Evolutionary conservation across 2,888 invertebrate species (phyloP).

Genomic region (Chrysolina oricalcia): DNA sequence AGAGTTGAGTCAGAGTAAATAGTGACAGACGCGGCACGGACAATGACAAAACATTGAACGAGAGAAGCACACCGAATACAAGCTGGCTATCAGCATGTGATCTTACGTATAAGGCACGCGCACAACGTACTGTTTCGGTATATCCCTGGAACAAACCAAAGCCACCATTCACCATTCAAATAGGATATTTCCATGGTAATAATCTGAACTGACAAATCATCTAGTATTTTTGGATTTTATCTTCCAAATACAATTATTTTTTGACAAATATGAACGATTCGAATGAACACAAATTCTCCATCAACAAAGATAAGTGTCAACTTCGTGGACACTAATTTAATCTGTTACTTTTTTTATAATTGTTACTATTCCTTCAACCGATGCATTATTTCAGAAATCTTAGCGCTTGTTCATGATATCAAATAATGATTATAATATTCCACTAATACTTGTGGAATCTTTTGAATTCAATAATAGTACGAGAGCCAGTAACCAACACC

Average conservation of each 20-base stretch:
- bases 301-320: too few species aligned
- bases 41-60: slow-evolving; percentile 9
- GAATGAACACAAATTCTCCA: too few species aligned
- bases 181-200: slow-evolving; percentile 49
- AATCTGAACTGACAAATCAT: slow-evolving; percentile 29
- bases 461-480: too few species aligned
- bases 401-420: too few species aligned
- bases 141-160: slow-evolving; percentile 74
- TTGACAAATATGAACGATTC: not conserved
- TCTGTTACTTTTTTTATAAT: too few species aligned
- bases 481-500: too few species aligned
- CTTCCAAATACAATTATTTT: not conserved
- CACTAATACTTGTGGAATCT: too few species aligned
- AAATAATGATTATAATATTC: too few species aligned
- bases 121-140: slow-evolving; percentile 88
- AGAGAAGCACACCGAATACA: slow-evolving; percentile 48
- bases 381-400: too few species aligned
- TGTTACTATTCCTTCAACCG: too few species aligned
- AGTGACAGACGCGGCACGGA: slow-evolving; percentile 4
- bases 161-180: slow-evolving; percentile 66
- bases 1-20: not conserved
- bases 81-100: slow-evolving; percentile 60
- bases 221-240: not conserved
- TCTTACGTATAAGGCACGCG: slow-evolving; percentile 91
- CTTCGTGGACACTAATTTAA: too few species aligned